Percentiles rank a stretch among this genome's conserved stretches.
Conservation (phyloP, 2,888 invertebrate genomes). For the Onthophagus sagittarius region DNA sequence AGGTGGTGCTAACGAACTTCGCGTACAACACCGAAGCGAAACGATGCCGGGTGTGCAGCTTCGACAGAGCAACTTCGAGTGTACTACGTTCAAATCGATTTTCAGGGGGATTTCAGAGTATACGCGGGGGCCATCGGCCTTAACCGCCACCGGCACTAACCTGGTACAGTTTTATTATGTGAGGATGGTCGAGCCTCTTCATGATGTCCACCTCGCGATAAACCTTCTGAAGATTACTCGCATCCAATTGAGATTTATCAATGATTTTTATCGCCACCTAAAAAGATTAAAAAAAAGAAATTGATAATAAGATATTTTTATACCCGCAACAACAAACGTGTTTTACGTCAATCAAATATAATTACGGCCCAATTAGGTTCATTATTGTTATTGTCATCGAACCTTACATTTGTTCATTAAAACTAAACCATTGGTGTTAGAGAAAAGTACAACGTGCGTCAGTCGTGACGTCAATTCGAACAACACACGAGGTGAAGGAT, state of each 20-base stretch:
- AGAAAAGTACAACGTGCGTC: neutral
- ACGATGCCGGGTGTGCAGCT: neutral
- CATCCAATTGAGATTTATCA: constrained; percentile 88
- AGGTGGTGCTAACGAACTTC: constrained; percentile 44
- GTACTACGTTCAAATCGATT: constrained; percentile 16
- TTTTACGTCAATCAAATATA: neutral
- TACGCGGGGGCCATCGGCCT: constrained; percentile 8
- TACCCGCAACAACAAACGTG: neutral
- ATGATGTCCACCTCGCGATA: constrained; percentile 97
- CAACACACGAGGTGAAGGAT: neutral
- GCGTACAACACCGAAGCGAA: constrained; percentile 3
- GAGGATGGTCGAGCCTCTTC: constrained; percentile 94
- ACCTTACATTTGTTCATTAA: neutral
- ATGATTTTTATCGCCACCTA: constrained; percentile 96
- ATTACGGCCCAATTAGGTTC: constrained; percentile 31
- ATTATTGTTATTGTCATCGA: constrained; percentile 28
- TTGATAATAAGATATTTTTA: too few species aligned
- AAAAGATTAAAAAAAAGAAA: constrained; percentile 34
- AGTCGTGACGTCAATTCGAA: neutral
- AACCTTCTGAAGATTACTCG: constrained; percentile 89
- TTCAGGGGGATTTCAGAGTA: constrained; percentile 13
- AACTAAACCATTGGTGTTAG: neutral
- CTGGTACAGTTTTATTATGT: constrained; percentile 96
- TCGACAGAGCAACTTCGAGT: neutral
- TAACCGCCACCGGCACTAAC: constrained; percentile 48